Evolutionary conservation across 2,797 vertebrate genomes (phyloP), one percentile per base, ranked within the genome.

Genomic region (Hemibagrus guttatus): DNA sequence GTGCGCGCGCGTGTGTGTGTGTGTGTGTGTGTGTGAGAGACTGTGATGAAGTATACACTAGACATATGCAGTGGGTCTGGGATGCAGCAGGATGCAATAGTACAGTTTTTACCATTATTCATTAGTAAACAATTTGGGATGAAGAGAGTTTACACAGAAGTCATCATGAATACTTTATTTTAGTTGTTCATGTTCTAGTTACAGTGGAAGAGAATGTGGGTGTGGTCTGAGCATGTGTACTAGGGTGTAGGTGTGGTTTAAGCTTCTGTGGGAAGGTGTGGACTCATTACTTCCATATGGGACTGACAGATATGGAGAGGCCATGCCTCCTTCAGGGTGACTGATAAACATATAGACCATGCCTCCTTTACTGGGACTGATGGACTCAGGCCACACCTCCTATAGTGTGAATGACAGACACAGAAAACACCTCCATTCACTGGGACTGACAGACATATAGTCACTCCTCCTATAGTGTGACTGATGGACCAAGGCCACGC

Each of bases 1-100:
- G 69, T 83, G 75, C n/a, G n/a, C n/a, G n/a, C n/a, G n/a, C n/a
- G n/a, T 74, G 69, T 56, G 85, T 84, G 56, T 85, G 56, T 81
- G 84, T 42, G 76, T 39, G 54, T n/a, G 80, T 12, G 39, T 11
- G 68, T 6, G n/a, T 3, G 56, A 17, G 17, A 4, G 28, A 39
- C 17, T 28, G 12, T 19, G 31, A 69, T 19, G 31, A 19, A 69
- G 31, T n/a, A 74, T 74, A 75, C 46, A 52, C 6, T 52, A n/a
- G 52, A 31, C 3, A 6, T 28, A 16, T n/a, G 16, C 23, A 52
- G 11, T 52, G 42, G 42, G 2, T n/a, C 5, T 72, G 21, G 68
- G 17, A 1, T 72, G 21, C 69, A 46, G 71, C 39, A 46, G 42
- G 71, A 74, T 14, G 42, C 21, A n/a, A 9, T 75, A 52, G 28